A percentile compares a stretch with the other conserved stretches of the same genome.
Evolutionary conservation across 2,888 invertebrate genomes (phyloP).

Genomic region (Andrena bucephala): DNA sequence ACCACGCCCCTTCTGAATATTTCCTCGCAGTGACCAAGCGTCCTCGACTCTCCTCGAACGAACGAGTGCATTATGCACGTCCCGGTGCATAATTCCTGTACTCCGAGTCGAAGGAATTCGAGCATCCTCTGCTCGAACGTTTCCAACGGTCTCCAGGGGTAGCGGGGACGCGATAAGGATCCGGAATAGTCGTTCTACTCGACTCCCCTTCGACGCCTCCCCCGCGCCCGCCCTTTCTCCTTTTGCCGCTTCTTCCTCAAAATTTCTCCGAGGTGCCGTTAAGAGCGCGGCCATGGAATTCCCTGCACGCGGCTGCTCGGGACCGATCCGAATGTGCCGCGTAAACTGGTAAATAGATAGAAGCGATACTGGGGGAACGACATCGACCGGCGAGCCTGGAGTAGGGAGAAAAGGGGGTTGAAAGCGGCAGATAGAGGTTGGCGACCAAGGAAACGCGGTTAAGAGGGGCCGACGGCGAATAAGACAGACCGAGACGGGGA

Average conservation of each 20-base stretch:
- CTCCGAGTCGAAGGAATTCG: constrained; percentile 8
- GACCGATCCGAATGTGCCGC: constrained; percentile 25
- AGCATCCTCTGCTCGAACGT: constrained; percentile 48
- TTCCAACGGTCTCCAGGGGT: constrained; percentile 26
- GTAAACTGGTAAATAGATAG: constrained; percentile 49
- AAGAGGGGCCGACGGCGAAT: constrained; percentile 35
- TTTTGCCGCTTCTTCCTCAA: constrained; percentile 6
- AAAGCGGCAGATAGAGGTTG: constrained; percentile 20
- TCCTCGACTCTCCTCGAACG: not conserved
- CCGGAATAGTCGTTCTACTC: constrained; percentile 34
- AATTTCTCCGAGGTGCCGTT: constrained; percentile 71
- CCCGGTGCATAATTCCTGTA: constrained; percentile 46
- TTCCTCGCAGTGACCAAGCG: constrained; percentile 39
- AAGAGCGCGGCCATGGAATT: constrained; percentile 38
- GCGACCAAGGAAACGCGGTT: constrained; percentile 26
- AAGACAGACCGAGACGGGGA: constrained; percentile 27
- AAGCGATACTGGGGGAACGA: constrained; percentile 12
- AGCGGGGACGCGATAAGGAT: constrained; percentile 27
- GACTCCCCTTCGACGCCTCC: constrained; percentile 18
- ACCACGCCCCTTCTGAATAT: constrained; percentile 49
- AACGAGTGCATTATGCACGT: constrained; percentile 47
- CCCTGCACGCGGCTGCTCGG: not conserved
- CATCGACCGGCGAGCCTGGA: constrained; percentile 1
- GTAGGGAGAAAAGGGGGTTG: not conserved
- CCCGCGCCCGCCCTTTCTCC: not conserved